Evolutionary conservation across 1,140 invertebrate genomes (phyloP).

Genomic region (Ooceraea biroi): DNA sequence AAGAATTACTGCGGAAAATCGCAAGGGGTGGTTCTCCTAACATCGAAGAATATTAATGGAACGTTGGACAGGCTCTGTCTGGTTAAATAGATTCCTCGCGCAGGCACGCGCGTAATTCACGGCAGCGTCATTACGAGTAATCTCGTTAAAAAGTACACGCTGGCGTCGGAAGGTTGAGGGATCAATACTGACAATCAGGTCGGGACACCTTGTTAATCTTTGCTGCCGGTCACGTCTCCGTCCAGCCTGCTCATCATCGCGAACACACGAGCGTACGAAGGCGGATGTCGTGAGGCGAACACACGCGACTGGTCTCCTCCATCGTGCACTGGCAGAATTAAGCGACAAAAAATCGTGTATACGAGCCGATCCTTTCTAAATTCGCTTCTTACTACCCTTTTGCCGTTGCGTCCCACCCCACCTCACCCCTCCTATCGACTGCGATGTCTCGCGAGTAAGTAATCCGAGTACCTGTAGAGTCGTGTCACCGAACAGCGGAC

Average conservation of each 20-base stretch:
- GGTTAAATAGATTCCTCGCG: slow-evolving; percentile 30
- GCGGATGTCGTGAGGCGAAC: slow-evolving; percentile 15
- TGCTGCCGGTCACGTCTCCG: slow-evolving; percentile 66
- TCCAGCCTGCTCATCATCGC: slow-evolving; percentile 52
- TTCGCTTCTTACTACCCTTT: slow-evolving; percentile 38
- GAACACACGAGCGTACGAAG: slow-evolving; percentile 53
- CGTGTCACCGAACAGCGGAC: slow-evolving; percentile 74
- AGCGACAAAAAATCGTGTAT: slow-evolving; percentile 66
- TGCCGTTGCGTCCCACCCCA: slow-evolving; percentile 4
- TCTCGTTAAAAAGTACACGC: slow-evolving; percentile 66
- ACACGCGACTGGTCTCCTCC: slow-evolving; percentile 2
- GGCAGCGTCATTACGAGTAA: slow-evolving; percentile 50
- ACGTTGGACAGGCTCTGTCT: no score
- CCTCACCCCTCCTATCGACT: slow-evolving; percentile 13
- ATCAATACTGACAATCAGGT: slow-evolving; percentile 64
- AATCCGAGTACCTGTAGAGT: slow-evolving; percentile 71
- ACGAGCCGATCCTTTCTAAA: slow-evolving; percentile 59
- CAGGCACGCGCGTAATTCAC: slow-evolving; percentile 15
- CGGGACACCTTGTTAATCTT: slow-evolving; percentile 69
- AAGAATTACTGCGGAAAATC: not conserved
- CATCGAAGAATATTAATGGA: slow-evolving; percentile 34
- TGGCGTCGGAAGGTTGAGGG: slow-evolving; percentile 6
- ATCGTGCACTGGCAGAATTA: slow-evolving; percentile 25
- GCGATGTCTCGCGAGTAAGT: slow-evolving; percentile 69
- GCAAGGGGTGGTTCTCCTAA: not conserved